Evolutionary conservation across 2,797 vertebrate species (phyloP).

Genomic region (Taenioides sp.): DNA sequence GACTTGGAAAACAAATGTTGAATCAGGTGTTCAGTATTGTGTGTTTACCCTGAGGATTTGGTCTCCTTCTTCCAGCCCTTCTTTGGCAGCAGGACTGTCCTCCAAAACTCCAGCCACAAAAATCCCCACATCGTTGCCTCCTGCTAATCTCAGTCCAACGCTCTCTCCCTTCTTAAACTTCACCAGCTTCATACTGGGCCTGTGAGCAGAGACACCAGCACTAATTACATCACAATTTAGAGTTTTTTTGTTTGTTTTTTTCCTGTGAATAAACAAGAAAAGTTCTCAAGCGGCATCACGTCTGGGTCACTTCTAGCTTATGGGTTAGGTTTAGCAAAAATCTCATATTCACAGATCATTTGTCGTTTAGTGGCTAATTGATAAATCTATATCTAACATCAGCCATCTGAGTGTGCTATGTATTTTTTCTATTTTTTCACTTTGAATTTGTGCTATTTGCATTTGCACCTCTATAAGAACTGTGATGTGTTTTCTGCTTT

Average conservation of each 20-base stretch:
- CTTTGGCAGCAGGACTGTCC: constrained; percentile 97
- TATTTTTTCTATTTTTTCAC: too few species aligned
- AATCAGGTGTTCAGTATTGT: neutral
- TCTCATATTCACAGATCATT: too few species aligned
- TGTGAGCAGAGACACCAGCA: constrained; percentile 25
- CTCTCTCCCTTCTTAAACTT: constrained; percentile 99
- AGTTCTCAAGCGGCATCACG: too few species aligned
- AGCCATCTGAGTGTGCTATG: too few species aligned
- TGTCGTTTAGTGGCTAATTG: too few species aligned
- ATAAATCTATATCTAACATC: too few species aligned
- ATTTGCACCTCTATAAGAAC: too few species aligned
- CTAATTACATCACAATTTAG: neutral
- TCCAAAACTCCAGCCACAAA: constrained; percentile 97
- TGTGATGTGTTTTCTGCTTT: neutral
- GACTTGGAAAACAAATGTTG: neutral
- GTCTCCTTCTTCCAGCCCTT: constrained; percentile 98
- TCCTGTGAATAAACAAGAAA: too few species aligned
- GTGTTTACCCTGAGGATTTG: constrained; percentile 96
- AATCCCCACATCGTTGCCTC: constrained; percentile 98
- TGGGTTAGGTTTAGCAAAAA: too few species aligned
- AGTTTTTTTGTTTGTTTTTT: too few species aligned
- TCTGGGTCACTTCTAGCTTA: too few species aligned
- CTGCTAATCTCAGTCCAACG: constrained; percentile 93
- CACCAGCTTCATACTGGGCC: constrained; percentile 98
- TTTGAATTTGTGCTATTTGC: too few species aligned